These are phyloP conservation scores for cattle (Bos taurus) DNA, from an alignment of 2,113 vertebrate species.

Conservation along the genomic window ARS-UCD2.0 NC_037332.1:40808001-40808500, in stretches of 20 bases:
- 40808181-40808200: background rate
- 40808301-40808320: background rate
- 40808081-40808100: background rate
- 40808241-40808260: background rate
- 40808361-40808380: background rate
- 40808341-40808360: background rate
- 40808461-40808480: background rate
- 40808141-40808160: background rate
- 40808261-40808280: background rate
- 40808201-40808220: background rate
- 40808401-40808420: background rate
- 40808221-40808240: background rate
- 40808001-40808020: background rate
- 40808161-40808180: background rate
- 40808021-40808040: background rate
- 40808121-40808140: background rate
- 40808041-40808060: background rate
- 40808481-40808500: background rate
- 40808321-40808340: background rate
- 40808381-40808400: background rate
- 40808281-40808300: background rate
- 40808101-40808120: rapidly evolving
- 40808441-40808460: background rate
- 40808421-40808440: background rate
- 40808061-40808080: background rate